phyloP scores from a whole-genome alignment of 1,140 invertebrate species.

The Drosophila eugracilis region DNA sequence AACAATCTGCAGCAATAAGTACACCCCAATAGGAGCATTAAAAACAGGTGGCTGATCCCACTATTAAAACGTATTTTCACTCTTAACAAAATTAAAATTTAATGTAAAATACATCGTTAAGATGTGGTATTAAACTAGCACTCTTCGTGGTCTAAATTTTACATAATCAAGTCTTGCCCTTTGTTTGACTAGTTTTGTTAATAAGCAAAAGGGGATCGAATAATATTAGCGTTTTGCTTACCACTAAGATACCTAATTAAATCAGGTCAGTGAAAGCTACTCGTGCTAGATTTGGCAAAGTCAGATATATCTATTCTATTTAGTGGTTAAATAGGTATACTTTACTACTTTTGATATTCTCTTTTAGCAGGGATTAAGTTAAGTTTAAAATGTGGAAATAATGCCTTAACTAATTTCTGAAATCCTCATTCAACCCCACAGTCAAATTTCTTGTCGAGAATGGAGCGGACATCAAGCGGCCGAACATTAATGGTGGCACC shows the following conservation, averaged over 20 bases:
- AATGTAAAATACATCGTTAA: too few relatives aligned
- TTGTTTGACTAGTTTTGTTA: too few relatives aligned
- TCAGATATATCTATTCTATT: neutral
- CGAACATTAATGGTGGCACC: conserved; percentile 96
- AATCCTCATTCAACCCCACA: conserved; percentile 69
- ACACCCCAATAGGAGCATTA: neutral
- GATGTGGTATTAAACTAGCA: too few relatives aligned
- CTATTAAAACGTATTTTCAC: neutral
- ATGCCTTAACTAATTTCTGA: neutral
- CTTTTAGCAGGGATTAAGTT: too few relatives aligned
- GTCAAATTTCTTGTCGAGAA: conserved; percentile 92
- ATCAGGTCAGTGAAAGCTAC: neutral
- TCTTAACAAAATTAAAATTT: neutral
- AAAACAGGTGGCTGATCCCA: conserved; percentile 19
- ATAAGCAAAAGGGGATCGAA: too few relatives aligned
- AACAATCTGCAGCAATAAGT: neutral
- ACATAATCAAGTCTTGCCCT: too few relatives aligned
- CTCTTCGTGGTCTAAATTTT: too few relatives aligned
- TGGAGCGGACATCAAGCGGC: conserved; percentile 93
- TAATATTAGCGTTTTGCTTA: too few relatives aligned
- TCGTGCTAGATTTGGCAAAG: neutral
- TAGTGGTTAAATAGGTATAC: too few relatives aligned
- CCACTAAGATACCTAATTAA: neutral
- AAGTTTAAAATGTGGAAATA: too few relatives aligned
- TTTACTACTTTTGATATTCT: too few relatives aligned